These are phyloP conservation scores for Uloborus diversus DNA, from an alignment of 1,140 invertebrate species.

Conservation along the genomic window DNA sequence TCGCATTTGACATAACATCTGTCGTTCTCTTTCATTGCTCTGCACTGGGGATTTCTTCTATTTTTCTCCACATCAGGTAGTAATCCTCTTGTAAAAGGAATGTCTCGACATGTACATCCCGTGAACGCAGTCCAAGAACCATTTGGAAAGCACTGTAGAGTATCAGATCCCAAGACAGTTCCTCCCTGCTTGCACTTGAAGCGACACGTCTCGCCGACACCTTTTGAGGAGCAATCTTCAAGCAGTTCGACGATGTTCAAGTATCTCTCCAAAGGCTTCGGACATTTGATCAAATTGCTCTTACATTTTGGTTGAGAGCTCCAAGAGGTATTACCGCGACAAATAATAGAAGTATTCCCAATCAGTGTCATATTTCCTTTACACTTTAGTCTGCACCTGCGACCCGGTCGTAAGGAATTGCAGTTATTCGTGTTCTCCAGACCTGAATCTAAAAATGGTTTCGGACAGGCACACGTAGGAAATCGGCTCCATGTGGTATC, in stretches of 20 bases:
- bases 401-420: neutral
- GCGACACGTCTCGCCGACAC: neutral
- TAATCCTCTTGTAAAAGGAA: neutral
- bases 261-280: neutral
- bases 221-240: neutral
- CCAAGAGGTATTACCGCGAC: neutral
- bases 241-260: too few relatives aligned
- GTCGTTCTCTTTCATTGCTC: neutral
- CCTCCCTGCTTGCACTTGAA: neutral
- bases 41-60: too few relatives aligned
- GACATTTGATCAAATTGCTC: neutral
- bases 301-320: neutral
- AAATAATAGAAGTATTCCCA: neutral
- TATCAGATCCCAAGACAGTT: neutral
- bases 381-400: neutral
- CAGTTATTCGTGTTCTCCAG: neutral
- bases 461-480: neutral
- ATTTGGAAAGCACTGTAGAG: neutral
- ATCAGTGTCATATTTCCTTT: neutral
- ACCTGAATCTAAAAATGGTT: neutral
- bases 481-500: neutral
- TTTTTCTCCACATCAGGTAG: too few relatives aligned
- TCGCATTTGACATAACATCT: neutral
- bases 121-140: neutral
- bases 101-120: neutral